Base-by-base conservation (phyloP, 2,888 invertebrate species). In the Heterodera filipjevi region DNA sequence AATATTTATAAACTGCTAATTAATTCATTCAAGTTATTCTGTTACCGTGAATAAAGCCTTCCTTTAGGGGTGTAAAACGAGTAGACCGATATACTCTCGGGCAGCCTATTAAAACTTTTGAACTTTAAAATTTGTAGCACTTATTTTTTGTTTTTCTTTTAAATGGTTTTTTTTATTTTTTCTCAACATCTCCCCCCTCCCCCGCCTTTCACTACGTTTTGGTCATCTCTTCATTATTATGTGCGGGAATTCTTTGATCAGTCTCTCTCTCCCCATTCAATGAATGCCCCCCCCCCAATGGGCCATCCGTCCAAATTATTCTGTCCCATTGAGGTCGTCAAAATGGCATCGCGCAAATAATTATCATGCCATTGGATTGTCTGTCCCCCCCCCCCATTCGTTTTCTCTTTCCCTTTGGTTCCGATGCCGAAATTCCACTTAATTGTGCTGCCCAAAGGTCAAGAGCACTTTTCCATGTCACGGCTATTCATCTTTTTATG, bases 321-420 rank as follows among this genome's bases (percentile, higher is more conserved):
- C 59, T 27, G 59, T 59, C 59, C 59, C 59, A 59, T 59, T 59
- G 59, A 53, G 59, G 59, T 59, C 59, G 59, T 59, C 0, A n/a
- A n/a, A n/a, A 59, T 59, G 59, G 59, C 59, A 59, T 59, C 59
- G 59, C 59, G 59, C 59, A 59, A 59, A 59, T 59, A 59, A 59
- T 59, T 59, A 59, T n/a, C 59, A 27, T 59, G 59, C 59, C 59
- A 59, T 22, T 59, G 59, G 59, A 59, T 59, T 59, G 59, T 59
- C 59, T 59, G n/a, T 59, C 27, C 59, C 12, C 12, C 39, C 39
- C 22, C 59, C 5, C 59, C 59, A 59, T 27, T 59, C 59, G 27
- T 59, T n/a, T n/a, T 27, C 59, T 27, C 27, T 59, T 59, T 59
- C 10, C 59, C 59, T 59, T 59, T 30, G 59, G 59, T 12, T 19